Conservation (phyloP, 2,888 invertebrate genomes). For the Callyntrura guangdongensis region DNA sequence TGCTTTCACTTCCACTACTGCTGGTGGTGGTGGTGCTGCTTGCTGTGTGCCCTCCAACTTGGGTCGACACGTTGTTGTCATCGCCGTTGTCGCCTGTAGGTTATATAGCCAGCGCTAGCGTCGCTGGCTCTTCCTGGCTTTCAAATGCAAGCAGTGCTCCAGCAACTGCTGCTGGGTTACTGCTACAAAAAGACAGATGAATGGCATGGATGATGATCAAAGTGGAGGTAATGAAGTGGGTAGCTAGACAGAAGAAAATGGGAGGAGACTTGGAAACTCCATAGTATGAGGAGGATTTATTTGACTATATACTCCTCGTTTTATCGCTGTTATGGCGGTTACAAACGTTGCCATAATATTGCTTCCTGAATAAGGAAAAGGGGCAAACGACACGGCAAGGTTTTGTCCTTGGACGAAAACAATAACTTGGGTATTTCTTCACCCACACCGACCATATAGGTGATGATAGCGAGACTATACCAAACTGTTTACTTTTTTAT, state of each 20-base stretch:
- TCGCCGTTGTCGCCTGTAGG: neutral
- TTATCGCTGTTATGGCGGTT: neutral
- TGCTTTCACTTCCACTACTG: neutral
- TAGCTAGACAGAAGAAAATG: neutral
- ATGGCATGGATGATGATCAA: neutral
- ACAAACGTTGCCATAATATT: neutral
- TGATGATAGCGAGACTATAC: neutral
- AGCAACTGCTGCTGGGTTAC: too few species aligned
- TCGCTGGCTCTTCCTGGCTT: neutral
- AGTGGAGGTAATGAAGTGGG: constrained; percentile 18
- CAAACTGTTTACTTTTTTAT: neutral
- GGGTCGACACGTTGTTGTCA: neutral
- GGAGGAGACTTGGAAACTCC: too few species aligned
- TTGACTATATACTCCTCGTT: neutral
- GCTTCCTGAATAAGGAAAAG: neutral
- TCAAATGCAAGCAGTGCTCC: neutral
- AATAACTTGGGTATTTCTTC: neutral
- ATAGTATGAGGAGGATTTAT: too few species aligned
- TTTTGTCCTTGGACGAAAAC: neutral
- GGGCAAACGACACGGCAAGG: neutral
- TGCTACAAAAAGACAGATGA: neutral
- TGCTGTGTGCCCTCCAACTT: neutral
- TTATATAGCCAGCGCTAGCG: neutral
- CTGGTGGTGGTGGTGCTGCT: neutral
- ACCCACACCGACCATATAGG: neutral